Base-by-base conservation (phyloP, 2,888 invertebrate genomes). In the Pollenia labialis region DNA sequence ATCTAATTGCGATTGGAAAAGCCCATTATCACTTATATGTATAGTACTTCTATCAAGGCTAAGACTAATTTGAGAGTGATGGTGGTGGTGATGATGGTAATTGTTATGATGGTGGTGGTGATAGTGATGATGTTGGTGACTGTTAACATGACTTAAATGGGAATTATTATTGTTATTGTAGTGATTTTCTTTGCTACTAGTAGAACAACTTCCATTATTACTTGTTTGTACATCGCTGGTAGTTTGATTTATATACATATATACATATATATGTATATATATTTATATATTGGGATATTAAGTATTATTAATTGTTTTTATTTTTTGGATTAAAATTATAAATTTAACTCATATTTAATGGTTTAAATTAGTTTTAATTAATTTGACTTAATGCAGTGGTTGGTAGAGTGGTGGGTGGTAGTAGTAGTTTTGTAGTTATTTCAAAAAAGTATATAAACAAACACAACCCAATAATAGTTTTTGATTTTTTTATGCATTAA, bases 191-290 rank as follows among this genome's bases (percentile, higher is more conserved):
- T 92, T 92, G 91, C 88, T 89, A 89, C 88, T 89, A 88, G 85
- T 88, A 88, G 87, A 88, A 82, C 82, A 79, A 80, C 69, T 86
- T 83, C 74, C 89, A 88, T 90, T 92, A 91, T 92, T 93, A 93
- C 91, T 93, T 92, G 91, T 92, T 92, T 93, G 93, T 93, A 92
- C 93, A 93, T 93, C 93, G 92, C 93, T 93, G 93, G 14, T 83
- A 56, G 54, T 86, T 83, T 83, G 16, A 69, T 79, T 72, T 84
- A 48, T 75, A 74, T 68, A 79, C 68, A 50, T 66, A 48, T 40
- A 76, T 74, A n/a, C 50, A 60, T 81, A 52, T 69, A 52, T 44
- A 12, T 62, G 64, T 64, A 46, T 71, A 64, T 42, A 42, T 32
- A 32, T 44, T 75, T 23, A 23, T 23, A 23, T 23, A 23, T 23